These are phyloP conservation scores for Plecturocebus donacophilus DNA, from an alignment of 2,113 vertebrate genomes.

Conservation along the genomic window DNA sequence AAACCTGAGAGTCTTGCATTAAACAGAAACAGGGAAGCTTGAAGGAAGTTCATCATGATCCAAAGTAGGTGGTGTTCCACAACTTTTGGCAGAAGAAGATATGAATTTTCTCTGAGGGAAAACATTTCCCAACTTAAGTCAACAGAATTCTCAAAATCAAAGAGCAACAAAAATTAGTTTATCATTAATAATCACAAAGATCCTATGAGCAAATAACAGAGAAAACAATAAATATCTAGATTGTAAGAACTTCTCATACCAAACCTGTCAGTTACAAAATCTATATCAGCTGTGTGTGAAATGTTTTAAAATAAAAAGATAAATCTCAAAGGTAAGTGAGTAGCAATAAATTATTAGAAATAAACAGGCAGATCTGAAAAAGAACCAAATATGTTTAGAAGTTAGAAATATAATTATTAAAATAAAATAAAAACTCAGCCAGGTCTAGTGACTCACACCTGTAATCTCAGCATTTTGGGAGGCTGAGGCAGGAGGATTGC, in stretches of 20 bases:
- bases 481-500: too few species aligned
- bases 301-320: conserved; percentile 32
- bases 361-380: not conserved
- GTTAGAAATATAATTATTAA: not conserved
- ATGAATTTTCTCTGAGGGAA: not conserved
- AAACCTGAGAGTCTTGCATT: not conserved
- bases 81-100: not conserved
- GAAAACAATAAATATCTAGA: conserved; percentile 24
- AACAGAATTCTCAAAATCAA: conserved; percentile 19
- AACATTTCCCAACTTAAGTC: not conserved
- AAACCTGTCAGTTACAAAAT: conserved; percentile 17
- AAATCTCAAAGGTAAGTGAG: conserved; percentile 17
- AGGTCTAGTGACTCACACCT: too few species aligned
- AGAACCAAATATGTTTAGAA: not conserved
- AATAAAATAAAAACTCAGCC: not conserved
- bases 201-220: not conserved
- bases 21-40: not conserved
- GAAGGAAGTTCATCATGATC: not conserved
- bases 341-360: conserved; percentile 21
- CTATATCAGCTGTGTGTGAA: not conserved
- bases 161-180: conserved; percentile 36
- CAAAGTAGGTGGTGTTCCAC: not conserved
- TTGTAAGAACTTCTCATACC: conserved; percentile 12
- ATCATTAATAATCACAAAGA: conserved; percentile 2
- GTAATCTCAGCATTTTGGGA: too few species aligned